phyloP scores from a whole-genome alignment of 35 echinoderm and acorn worm genomes.

The Stichopus chloronotus region DNA sequence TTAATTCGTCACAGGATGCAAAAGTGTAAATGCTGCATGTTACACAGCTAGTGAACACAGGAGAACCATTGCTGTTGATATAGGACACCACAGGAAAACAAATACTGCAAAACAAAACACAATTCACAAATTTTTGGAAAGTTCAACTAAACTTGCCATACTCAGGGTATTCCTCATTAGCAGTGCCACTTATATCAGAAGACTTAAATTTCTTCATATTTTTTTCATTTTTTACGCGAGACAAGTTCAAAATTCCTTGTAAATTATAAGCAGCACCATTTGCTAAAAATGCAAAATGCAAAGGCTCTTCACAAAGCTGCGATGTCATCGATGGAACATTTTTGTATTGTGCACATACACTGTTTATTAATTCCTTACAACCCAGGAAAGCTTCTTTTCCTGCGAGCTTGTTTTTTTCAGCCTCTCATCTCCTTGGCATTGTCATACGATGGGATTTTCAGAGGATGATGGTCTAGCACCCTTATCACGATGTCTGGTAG shows the following conservation, averaged over 20 bases:
- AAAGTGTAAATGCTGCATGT: too few species aligned
- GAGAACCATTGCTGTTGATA: too few species aligned
- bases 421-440: background rate
- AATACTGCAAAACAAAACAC: background rate
- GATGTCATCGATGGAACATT: background rate
- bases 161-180: background rate
- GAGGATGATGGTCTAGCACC: background rate
- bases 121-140: background rate
- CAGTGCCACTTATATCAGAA: background rate
- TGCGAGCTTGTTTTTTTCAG: background rate
- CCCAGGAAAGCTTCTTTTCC: background rate
- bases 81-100: background rate
- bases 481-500: constrained; percentile 5
- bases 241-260: background rate
- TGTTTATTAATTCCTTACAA: background rate
- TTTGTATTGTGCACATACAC: background rate
- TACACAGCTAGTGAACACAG: too few species aligned
- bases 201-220: background rate
- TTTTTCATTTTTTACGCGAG: background rate
- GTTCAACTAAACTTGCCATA: background rate
- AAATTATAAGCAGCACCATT: background rate
- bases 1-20: too few species aligned
- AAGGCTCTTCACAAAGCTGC: background rate
- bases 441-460: constrained; percentile 17
- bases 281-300: background rate